Conservation (phyloP, 2,113 vertebrate species). For the Pterocles gutturalis region DNA sequence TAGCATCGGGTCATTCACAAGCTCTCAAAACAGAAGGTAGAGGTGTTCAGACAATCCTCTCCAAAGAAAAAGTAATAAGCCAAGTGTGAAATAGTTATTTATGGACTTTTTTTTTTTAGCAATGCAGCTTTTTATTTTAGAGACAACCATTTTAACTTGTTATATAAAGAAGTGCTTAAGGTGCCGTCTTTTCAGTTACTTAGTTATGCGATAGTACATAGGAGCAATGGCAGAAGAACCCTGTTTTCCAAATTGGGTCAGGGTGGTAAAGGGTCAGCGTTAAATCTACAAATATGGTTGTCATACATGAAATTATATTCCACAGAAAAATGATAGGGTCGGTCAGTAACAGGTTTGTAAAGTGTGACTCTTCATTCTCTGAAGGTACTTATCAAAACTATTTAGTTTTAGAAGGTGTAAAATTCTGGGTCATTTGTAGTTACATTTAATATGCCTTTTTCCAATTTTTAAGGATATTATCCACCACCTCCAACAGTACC, state of each 20-base stretch:
- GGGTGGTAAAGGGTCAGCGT: neutral
- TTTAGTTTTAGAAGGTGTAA: conserved; percentile 37
- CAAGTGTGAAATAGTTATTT: neutral
- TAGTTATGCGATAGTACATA: neutral
- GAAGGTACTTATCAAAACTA: neutral
- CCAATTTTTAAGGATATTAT: conserved; percentile 86
- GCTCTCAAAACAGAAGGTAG: neutral
- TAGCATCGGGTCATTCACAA: neutral
- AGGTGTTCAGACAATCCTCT: neutral
- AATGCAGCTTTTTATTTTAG: neutral
- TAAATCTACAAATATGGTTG: neutral
- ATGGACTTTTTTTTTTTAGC: neutral
- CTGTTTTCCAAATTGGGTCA: neutral
- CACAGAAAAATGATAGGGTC: neutral
- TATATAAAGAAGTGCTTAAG: neutral
- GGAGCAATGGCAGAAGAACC: neutral
- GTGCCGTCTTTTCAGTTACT: neutral
- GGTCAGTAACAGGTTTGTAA: neutral
- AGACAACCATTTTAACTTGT: neutral
- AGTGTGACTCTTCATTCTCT: neutral
- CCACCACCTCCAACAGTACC: conserved; percentile 87
- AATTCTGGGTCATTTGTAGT: conserved; percentile 36
- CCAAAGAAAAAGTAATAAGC: neutral
- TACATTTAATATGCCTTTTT: conserved; percentile 66
- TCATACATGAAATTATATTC: neutral